Percentiles rank a stretch among this genome's conserved stretches.
Conservation (phyloP, 2,888 invertebrate species). For the Trissolcus japonicus region DNA sequence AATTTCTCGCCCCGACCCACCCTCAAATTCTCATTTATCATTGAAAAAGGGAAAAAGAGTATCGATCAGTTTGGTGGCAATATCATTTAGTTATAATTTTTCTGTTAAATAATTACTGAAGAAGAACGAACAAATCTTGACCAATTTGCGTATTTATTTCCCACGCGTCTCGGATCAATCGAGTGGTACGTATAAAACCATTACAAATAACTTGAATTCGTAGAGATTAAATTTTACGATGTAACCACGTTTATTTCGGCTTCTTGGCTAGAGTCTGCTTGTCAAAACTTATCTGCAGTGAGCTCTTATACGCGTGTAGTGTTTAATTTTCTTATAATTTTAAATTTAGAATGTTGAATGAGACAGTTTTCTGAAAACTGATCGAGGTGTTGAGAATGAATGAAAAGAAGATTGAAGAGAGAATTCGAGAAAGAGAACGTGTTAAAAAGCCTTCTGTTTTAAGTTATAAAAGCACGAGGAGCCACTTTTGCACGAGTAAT, state of each 20-base stretch:
- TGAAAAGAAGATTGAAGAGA: slow-evolving; percentile 40
- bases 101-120: slow-evolving; percentile 31
- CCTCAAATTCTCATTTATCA: slow-evolving; percentile 42
- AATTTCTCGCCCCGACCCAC: slow-evolving; percentile 50
- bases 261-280: slow-evolving; percentile 68
- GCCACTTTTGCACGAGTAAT: slow-evolving; percentile 44
- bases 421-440: slow-evolving; percentile 42
- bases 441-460: slow-evolving; percentile 48
- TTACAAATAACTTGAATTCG: slow-evolving; percentile 58
- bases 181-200: slow-evolving; percentile 74
- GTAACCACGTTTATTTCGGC: slow-evolving; percentile 60
- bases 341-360: slow-evolving; percentile 42
- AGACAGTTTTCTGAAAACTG: slow-evolving; percentile 31
- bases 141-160: slow-evolving; percentile 76
- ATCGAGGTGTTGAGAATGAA: slow-evolving; percentile 47
- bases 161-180: slow-evolving; percentile 76
- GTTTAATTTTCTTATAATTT: slow-evolving; percentile 12
- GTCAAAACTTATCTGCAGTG: slow-evolving; percentile 24
- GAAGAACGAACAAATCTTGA: slow-evolving; percentile 70
- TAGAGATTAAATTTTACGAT: slow-evolving; percentile 61
- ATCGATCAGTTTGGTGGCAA: slow-evolving; percentile 34
- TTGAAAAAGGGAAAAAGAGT: slow-evolving; percentile 52
- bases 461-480: slow-evolving; percentile 53
- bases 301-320: slow-evolving; percentile 47
- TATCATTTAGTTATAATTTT: slow-evolving; percentile 31